Percentiles rank a stretch among this genome's conserved stretches.
Conservation (phyloP, 2,888 invertebrate species). For the Aleiodes alternator region DNA sequence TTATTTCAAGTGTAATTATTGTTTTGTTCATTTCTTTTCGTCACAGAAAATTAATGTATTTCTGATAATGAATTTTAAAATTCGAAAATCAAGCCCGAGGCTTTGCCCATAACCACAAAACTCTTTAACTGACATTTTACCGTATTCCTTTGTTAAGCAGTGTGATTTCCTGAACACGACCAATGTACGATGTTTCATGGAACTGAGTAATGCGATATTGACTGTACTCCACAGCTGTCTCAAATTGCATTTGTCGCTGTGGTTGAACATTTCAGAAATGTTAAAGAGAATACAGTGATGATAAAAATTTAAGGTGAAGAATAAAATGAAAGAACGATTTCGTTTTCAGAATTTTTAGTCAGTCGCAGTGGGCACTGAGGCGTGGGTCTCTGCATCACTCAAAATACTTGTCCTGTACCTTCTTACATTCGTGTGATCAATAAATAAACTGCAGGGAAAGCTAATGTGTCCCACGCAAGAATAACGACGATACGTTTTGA, state of each 20-base stretch:
- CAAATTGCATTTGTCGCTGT: slow-evolving; percentile 32
- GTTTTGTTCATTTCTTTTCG: no score
- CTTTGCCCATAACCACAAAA: slow-evolving; percentile 6
- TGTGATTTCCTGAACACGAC: background rate
- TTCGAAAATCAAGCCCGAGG: no score
- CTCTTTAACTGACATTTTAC: slow-evolving; percentile 16
- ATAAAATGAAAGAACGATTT: background rate
- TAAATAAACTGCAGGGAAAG: slow-evolving; percentile 52
- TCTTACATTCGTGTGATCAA: slow-evolving; percentile 46
- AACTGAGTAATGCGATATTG: slow-evolving; percentile 25
- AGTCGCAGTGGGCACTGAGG: slow-evolving; percentile 6
- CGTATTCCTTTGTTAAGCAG: slow-evolving; percentile 14
- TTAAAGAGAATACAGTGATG: background rate
- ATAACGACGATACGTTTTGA: slow-evolving; percentile 34
- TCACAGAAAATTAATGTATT: no score
- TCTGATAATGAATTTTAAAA: no score
- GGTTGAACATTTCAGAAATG: background rate
- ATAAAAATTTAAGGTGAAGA: background rate
- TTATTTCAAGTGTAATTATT: no score
- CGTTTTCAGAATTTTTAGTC: background rate
- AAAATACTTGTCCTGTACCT: slow-evolving; percentile 16
- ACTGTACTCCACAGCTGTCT: slow-evolving; percentile 10
- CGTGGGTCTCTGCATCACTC: slow-evolving; percentile 27
- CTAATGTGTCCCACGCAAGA: slow-evolving; percentile 52
- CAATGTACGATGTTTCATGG: slow-evolving; percentile 18